Conservation (phyloP, 2,888 invertebrate species). For the Ichneumon xanthorius region DNA sequence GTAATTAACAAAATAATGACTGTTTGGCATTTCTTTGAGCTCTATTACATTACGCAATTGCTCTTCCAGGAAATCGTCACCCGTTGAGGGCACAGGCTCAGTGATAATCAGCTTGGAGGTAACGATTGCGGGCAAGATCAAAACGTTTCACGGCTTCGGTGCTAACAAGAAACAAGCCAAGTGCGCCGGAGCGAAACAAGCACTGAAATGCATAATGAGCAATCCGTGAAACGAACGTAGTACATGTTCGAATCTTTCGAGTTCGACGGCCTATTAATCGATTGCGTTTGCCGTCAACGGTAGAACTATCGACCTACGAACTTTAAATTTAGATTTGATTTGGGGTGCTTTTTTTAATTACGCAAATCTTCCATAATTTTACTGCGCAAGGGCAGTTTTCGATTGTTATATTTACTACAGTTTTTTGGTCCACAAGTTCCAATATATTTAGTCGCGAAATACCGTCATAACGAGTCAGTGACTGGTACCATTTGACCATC, state of each 20-base stretch:
- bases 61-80: conserved; percentile 72
- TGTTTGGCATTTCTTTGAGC: not conserved
- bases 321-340: too few species aligned
- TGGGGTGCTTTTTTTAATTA: too few species aligned
- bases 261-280: too few species aligned
- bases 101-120: conserved; percentile 89
- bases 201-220: conserved; percentile 85
- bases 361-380: too few species aligned
- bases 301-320: too few species aligned
- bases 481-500: not conserved
- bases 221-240: conserved; percentile 61
- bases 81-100: conserved; percentile 71
- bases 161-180: conserved; percentile 90
- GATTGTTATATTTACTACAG: too few species aligned
- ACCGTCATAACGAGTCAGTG: not conserved
- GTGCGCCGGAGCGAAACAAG: conserved; percentile 92
- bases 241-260: not conserved
- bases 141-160: conserved; percentile 90
- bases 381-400: too few species aligned
- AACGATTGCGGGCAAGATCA: conserved; percentile 86
- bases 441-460: not conserved
- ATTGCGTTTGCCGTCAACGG: too few species aligned
- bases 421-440: not conserved
- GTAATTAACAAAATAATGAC: conserved; percentile 19
- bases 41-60: not conserved